phyloP scores from a whole-genome alignment of 2,888 invertebrate species.

The Drosophila barbarae region DNA sequence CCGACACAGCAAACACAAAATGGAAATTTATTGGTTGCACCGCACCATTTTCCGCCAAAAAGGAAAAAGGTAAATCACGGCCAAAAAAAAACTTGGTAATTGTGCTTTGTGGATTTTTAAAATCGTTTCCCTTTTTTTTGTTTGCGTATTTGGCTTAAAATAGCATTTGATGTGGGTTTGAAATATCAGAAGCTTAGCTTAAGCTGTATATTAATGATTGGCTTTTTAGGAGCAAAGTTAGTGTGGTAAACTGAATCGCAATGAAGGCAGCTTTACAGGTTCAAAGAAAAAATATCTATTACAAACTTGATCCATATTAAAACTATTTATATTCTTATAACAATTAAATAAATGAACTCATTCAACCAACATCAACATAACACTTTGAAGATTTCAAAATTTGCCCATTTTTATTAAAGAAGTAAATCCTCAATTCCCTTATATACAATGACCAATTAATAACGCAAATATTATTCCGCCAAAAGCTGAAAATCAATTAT shows the following conservation, averaged over 20 bases:
- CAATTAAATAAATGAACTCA: not conserved
- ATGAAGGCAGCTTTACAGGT: not conserved
- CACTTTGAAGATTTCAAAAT: not conserved
- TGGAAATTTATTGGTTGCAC: conserved; percentile 63
- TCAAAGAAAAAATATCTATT: not conserved
- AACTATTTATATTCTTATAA: too few relatives aligned
- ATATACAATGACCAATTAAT: not conserved
- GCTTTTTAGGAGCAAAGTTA: not conserved
- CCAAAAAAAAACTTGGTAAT: conserved; percentile 2
- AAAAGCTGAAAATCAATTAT: not conserved
- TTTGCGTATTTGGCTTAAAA: not conserved
- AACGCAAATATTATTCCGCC: not conserved
- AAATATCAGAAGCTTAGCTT: not conserved
- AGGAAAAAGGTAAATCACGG: conserved; percentile 28
- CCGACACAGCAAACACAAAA: conserved; percentile 45
- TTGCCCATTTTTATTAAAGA: not conserved
- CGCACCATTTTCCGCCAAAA: conserved; percentile 22
- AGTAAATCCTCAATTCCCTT: not conserved
- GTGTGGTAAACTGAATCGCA: not conserved
- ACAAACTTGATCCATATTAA: too few relatives aligned
- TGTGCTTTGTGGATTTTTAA: conserved; percentile 16
- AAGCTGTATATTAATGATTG: conserved; percentile 5
- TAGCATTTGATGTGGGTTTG: conserved; percentile 21
- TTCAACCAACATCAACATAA: too few relatives aligned
- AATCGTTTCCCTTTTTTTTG: not conserved